Conservation (phyloP, 2,888 invertebrate genomes). For the Mesoligia furuncula region DNA sequence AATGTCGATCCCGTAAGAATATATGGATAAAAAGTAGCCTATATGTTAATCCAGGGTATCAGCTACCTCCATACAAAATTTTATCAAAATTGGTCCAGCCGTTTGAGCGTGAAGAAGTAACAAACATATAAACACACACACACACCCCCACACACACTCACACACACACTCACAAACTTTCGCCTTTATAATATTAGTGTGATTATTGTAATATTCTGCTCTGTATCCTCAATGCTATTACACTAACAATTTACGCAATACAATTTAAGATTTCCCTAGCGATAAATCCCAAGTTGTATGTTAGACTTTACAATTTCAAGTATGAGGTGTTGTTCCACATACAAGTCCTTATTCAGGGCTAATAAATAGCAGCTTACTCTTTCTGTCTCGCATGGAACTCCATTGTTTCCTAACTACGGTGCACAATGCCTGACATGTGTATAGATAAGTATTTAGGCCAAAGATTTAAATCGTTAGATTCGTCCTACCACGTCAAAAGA, state of each 20-base stretch:
- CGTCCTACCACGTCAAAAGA: background rate
- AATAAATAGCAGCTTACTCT: constrained; percentile 78
- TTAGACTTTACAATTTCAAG: constrained; percentile 69
- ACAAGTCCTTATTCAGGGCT: constrained; percentile 75
- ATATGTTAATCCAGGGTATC: no score
- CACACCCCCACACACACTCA: no score
- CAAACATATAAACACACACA: no score
- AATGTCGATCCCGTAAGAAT: no score
- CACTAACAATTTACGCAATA: constrained; percentile 54
- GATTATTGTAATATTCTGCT: background rate
- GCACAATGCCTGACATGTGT: constrained; percentile 73
- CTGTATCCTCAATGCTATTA: background rate
- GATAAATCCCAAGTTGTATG: constrained; percentile 49
- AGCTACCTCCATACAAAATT: no score
- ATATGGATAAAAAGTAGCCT: no score
- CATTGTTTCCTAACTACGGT: constrained; percentile 81
- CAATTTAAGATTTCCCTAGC: constrained; percentile 24
- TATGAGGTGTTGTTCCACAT: constrained; percentile 68
- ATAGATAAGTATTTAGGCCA: constrained; percentile 63
- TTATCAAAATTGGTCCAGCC: no score
- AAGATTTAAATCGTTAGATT: constrained; percentile 10
- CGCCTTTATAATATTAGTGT: no score
- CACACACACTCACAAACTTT: no score
- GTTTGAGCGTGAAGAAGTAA: no score
- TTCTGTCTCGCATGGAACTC: constrained; percentile 73